Evolutionary conservation across 2,797 vertebrate genomes (phyloP), one percentile per base, ranked within the genome.

Genomic region (Hephaestus fuliginosus): DNA sequence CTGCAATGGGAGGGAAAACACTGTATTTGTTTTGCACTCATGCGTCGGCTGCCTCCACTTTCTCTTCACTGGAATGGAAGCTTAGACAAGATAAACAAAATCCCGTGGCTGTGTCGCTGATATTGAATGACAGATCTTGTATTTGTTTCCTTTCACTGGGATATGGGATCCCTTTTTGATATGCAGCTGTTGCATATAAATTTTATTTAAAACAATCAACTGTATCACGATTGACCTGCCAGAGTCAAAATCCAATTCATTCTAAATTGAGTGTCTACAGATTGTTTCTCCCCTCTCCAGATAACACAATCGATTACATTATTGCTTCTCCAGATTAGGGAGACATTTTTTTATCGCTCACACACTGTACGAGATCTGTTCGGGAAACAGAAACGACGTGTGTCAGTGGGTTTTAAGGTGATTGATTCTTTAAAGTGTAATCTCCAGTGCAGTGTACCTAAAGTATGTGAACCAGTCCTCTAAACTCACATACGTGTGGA

Each of bases 1-100:
- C 76, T 82, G 87, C 82, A 79, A 72, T 81, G 75, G 88, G 82
- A 91, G 89, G 80, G 82, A 91, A 91, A 92, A 89, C 81, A 86
- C 74, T 62, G 86, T 82, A 84, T 91, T 92, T 88, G 84, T 87
- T 92, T 92, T 88, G 81, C 88, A 68, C 85, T 89, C 82, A 68
- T 80, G 83, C 82, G 55, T 83, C 65, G 71, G 76, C 83, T 77
- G 81, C 81, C 90, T 90, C 82, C 53, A 79, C 73, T 77, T 84
- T 89, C 83, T 76, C 84, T 62, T 81, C 83, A 76, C 55, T 68
- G 84, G 57, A 90, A 87, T 70, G 79, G 78, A 87, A 86, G 74
- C 70, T 71, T 62, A 83, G 86, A 92, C 79, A 56, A 86, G 68
- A 86, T 70, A 72, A 89, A 88, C 82, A 85, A 62, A 86, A 87